A percentile compares a stretch with the other conserved stretches of the same genome.
Conservation (phyloP, 2,888 invertebrate genomes). For the Scaptomyza cyrtandrae region DNA sequence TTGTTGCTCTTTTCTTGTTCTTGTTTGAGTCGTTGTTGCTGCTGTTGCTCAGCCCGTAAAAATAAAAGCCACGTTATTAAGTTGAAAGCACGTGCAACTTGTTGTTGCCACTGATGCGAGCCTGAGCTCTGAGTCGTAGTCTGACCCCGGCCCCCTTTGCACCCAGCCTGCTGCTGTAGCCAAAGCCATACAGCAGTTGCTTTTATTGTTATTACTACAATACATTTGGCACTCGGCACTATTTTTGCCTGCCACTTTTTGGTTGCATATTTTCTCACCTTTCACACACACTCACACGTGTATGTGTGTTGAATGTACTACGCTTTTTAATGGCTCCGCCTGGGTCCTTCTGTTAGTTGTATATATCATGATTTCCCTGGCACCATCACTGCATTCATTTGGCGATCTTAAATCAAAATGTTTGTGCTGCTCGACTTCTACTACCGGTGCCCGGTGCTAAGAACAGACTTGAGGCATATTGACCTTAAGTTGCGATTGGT, state of each 20-base stretch:
- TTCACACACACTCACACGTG: slow-evolving; percentile 15
- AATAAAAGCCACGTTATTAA: slow-evolving; percentile 81
- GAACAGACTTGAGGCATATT: slow-evolving; percentile 11
- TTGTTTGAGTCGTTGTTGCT: slow-evolving; percentile 17
- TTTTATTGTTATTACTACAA: slow-evolving; percentile 79
- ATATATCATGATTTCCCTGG: slow-evolving; percentile 71
- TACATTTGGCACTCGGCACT: slow-evolving; percentile 78
- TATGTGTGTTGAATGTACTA: slow-evolving; percentile 25
- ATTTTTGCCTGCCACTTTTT: slow-evolving; percentile 68
- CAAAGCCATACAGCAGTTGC: slow-evolving; percentile 60
- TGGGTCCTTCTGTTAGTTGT: slow-evolving; percentile 42
- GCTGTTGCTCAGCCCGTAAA: slow-evolving; percentile 59
- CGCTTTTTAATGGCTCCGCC: slow-evolving; percentile 63
- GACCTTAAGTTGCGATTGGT: background rate
- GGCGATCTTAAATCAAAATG: slow-evolving; percentile 75
- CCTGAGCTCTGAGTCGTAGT: slow-evolving; percentile 20
- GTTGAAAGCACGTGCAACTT: slow-evolving; percentile 80
- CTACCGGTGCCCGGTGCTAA: background rate
- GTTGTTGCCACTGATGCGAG: slow-evolving; percentile 61
- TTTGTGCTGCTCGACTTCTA: slow-evolving; percentile 19
- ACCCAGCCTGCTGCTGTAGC: slow-evolving; percentile 26
- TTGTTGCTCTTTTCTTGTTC: slow-evolving; percentile 42
- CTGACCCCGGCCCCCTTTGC: slow-evolving; percentile 14
- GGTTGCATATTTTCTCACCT: slow-evolving; percentile 73
- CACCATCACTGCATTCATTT: slow-evolving; percentile 67